phyloP scores from a whole-genome alignment of 2,797 vertebrate genomes.

The Intellagama lesueurii region DNA sequence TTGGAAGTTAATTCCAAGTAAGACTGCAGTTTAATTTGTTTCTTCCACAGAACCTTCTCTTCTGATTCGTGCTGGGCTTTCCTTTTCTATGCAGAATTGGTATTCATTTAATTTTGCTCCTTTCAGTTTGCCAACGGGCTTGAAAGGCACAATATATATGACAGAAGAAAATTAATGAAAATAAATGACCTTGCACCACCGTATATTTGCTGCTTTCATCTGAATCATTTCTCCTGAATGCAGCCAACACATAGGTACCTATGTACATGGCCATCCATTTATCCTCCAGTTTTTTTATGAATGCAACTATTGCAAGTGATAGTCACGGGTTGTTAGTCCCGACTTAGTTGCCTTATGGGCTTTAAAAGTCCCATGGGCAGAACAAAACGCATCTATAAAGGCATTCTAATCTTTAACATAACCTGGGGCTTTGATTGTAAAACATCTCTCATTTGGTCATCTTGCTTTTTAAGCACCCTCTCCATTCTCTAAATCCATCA shows the following conservation, averaged over 20 bases:
- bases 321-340: constrained; percentile 54
- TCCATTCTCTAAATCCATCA: constrained; percentile 76
- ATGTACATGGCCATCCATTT: constrained; percentile 5
- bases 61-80: too few species aligned
- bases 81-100: too few species aligned
- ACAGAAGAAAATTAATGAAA: background rate
- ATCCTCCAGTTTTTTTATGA: constrained; percentile 42
- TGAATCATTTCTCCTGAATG: constrained; percentile 17
- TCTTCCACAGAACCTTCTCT: too few species aligned
- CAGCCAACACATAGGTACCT: background rate
- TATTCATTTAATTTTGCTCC: too few species aligned
- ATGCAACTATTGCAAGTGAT: constrained; percentile 49
- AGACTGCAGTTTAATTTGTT: too few species aligned
- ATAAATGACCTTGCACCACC: background rate
- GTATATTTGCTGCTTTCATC: background rate
- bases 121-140: background rate
- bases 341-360: constrained; percentile 67
- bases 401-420: constrained; percentile 77
- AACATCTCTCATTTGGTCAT: constrained; percentile 78
- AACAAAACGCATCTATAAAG: constrained; percentile 76
- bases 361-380: constrained; percentile 76
- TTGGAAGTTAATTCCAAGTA: too few species aligned
- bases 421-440: constrained; percentile 75
- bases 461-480: constrained; percentile 69
- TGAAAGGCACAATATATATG: background rate